Evolutionary conservation across 2,888 invertebrate genomes (phyloP).

Genomic region (Heterodera filipjevi): DNA sequence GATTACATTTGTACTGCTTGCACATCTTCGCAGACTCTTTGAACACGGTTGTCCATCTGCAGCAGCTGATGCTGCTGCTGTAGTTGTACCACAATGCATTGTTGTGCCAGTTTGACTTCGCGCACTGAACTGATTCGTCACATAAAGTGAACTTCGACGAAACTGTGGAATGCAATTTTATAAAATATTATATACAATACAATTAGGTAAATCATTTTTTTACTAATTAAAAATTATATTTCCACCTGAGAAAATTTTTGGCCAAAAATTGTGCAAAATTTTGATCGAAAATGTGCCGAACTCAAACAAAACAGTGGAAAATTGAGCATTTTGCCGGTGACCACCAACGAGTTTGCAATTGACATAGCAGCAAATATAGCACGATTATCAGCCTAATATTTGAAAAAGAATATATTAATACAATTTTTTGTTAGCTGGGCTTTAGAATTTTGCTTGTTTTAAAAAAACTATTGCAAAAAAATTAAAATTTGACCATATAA

Average conservation of each 20-base stretch:
- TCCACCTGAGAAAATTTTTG: conserved; percentile 57
- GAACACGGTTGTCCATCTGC: background rate
- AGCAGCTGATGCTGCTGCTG: background rate
- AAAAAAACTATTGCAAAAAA: no score
- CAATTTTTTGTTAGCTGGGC: no score
- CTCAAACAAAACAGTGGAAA: conserved; percentile 62
- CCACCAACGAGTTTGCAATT: conserved; percentile 59
- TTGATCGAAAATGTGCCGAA: conserved; percentile 60
- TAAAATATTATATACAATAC: background rate
- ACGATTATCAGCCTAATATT: conserved; percentile 24
- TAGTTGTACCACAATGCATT: no score
- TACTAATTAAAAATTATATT: background rate
- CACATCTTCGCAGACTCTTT: background rate
- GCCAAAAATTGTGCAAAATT: conserved; percentile 53
- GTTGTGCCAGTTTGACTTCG: no score
- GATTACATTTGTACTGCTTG: background rate
- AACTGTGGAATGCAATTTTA: no score
- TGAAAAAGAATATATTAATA: background rate
- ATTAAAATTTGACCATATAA: no score
- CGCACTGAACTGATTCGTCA: conserved; percentile 3
- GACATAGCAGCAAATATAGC: conserved; percentile 49
- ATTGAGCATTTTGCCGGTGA: conserved; percentile 62
- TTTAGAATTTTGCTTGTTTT: no score
- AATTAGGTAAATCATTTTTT: background rate
- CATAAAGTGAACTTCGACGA: background rate